Percentiles rank a stretch among this genome's conserved stretches.
phyloP scores from a whole-genome alignment of 2,797 vertebrate species.

The Rhinophrynus dorsalis region DNA sequence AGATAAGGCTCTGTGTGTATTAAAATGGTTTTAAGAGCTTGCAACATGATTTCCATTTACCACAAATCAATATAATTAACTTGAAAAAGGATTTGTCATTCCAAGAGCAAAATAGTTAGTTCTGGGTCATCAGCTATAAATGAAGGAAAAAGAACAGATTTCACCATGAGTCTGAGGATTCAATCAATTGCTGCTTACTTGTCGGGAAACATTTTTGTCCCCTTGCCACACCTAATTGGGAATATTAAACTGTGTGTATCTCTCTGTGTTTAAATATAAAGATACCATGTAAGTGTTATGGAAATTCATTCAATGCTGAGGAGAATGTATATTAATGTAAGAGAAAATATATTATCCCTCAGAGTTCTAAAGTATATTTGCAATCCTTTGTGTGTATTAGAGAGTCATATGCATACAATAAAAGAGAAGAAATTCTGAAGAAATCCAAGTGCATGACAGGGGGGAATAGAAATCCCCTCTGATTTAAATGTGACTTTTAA shows the following conservation, averaged over 20 bases:
- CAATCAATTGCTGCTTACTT: constrained; percentile 25
- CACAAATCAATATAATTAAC: constrained; percentile 33
- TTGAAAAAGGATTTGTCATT: constrained; percentile 21
- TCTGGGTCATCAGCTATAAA: constrained; percentile 17
- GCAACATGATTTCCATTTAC: constrained; percentile 3
- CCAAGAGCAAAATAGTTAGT: constrained; percentile 8
- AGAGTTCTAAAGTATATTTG: no score
- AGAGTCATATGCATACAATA: no score
- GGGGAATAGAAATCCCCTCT: no score
- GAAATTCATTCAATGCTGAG: background rate
- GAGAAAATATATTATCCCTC: no score
- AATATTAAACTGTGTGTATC: background rate
- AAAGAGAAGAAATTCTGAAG: no score
- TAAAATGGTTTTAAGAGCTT: background rate
- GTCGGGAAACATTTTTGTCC: constrained; percentile 12
- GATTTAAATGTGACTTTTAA: no score
- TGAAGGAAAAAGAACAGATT: constrained; percentile 19
- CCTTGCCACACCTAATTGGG: constrained; percentile 15
- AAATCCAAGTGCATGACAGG: no score
- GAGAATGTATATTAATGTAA: no score
- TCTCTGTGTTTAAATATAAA: background rate
- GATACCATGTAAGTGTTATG: no score
- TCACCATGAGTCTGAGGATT: background rate
- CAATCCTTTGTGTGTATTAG: no score
- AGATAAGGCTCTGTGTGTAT: no score